Percentiles rank a stretch among this genome's conserved stretches.
Conservation (phyloP, 1,140 invertebrate species). For the Zaprionus tsacasi region DNA sequence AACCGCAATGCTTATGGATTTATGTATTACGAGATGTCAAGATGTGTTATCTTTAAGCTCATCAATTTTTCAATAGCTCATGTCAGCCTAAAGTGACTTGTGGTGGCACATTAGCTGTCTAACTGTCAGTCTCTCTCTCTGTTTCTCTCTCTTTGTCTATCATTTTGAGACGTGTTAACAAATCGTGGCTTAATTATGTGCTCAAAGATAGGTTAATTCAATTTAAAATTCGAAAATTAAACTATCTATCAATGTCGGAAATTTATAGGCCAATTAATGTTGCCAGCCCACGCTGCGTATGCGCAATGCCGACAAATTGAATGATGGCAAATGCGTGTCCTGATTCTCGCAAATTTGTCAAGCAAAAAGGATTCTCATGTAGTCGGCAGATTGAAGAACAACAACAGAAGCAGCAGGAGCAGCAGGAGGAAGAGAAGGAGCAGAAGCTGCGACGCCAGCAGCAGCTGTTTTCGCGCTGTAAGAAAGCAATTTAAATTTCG, state of each 20-base stretch:
- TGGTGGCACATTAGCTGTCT: constrained; percentile 46
- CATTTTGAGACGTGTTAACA: constrained; percentile 30
- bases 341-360: constrained; percentile 48
- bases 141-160: not conserved
- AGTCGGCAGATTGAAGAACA: constrained; percentile 30
- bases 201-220: not conserved
- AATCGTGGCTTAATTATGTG: constrained; percentile 36
- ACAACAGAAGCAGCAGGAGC: not conserved
- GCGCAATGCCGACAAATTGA: constrained; percentile 62
- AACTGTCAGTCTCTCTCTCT: not conserved
- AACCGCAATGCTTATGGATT: constrained; percentile 21
- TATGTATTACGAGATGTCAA: constrained; percentile 41
- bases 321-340: constrained; percentile 61
- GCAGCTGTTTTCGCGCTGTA: constrained; percentile 37
- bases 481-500: constrained; percentile 71
- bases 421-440: not conserved
- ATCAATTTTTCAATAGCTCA: constrained; percentile 63
- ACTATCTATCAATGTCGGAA: constrained; percentile 19
- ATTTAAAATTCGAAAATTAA: not conserved
- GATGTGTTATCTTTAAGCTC: constrained; percentile 38
- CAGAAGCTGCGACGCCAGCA: not conserved
- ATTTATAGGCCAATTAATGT: constrained; percentile 70
- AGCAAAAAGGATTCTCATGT: constrained; percentile 67
- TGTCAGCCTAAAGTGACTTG: constrained; percentile 57
- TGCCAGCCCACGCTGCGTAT: constrained; percentile 39